Base-by-base conservation (phyloP, 2,113 vertebrate species). In the Ptyas mucosa region DNA sequence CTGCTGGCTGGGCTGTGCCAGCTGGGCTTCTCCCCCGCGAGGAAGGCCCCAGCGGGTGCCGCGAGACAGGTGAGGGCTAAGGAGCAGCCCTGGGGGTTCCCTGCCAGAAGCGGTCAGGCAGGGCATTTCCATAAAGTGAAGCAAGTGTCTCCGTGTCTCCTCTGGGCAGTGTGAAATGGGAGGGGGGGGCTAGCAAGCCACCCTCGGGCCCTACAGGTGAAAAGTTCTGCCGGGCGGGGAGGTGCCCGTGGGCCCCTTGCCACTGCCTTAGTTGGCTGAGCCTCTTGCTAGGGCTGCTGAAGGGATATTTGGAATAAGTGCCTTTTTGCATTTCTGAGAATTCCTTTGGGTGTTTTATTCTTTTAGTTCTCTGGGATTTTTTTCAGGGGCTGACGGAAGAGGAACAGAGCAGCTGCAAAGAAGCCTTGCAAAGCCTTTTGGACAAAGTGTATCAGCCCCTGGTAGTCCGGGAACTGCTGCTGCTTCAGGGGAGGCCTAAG, bases 391-490 rank as follows among this genome's bases (percentile, higher is more conserved):
- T 99, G 94, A 98, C 96, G 0, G 96, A 97, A 94, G 98, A 97
- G 0, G 98, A 99, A 93, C 94, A 98, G 87, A 93, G 34, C 1
- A 87, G 18, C 1, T 98, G 98, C 92, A 97, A 90, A 91, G 95
- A 97, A 46, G 93, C 97, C 46, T 97, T 99, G 85, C 97, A 58
- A 95, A 94, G 95, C 29, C 91, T 99, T 88, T 94, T 99, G 89
- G 98, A 98, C 95, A 98, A 98, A 55, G 98, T 98, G 1, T 99
- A 99, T 97, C 99, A 99, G 92, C 99, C 99, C 0, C 97, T 99
- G 23, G 98, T 98, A 0, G 98, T 99, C 95, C 98, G 97, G 96
- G 99, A 99, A 95, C 98, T 99, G 92, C 98, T 99, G 6, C 21
- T 99, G 52, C 98, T 99, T 87, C 99, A 99, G 96, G 98, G 99